Conservation (phyloP, 35 echinoderm and acorn worm species). For the Nesometra sesokonis region DNA sequence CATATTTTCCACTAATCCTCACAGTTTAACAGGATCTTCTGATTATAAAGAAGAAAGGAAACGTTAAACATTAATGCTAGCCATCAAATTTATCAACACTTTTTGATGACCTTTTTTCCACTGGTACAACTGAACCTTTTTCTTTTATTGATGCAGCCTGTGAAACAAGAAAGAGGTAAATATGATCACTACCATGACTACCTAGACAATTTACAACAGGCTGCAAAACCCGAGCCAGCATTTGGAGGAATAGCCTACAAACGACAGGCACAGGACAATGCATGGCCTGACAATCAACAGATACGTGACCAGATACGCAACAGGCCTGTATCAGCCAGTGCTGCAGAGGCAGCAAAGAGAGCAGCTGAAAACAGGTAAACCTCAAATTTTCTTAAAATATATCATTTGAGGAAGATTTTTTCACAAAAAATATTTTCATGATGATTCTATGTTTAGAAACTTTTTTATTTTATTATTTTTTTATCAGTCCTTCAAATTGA, state of each 20-base stretch:
- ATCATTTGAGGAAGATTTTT: no score
- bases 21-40: no score
- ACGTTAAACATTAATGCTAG: no score
- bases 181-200: slow-evolving; percentile 92
- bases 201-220: slow-evolving; percentile 53
- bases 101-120: no score
- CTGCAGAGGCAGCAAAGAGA: slow-evolving; percentile 73
- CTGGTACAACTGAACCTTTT: background rate
- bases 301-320: slow-evolving; percentile 46
- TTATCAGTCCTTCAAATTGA: no score
- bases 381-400: no score
- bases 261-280: slow-evolving; percentile 30
- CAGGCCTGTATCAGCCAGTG: slow-evolving; percentile 91
- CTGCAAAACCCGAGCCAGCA: slow-evolving; percentile 23
- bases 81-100: no score
- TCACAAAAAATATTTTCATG: no score
- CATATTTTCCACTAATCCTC: no score
- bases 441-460: no score
- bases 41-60: no score
- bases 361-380: slow-evolving; percentile 52
- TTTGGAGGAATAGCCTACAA: slow-evolving; percentile 49
- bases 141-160: slow-evolving; percentile 3
- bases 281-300: slow-evolving; percentile 1
- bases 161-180: slow-evolving; percentile 58
- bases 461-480: no score